Evolutionary conservation across 1,140 invertebrate genomes (phyloP).

Genomic region (Mesaphorura yosii): DNA sequence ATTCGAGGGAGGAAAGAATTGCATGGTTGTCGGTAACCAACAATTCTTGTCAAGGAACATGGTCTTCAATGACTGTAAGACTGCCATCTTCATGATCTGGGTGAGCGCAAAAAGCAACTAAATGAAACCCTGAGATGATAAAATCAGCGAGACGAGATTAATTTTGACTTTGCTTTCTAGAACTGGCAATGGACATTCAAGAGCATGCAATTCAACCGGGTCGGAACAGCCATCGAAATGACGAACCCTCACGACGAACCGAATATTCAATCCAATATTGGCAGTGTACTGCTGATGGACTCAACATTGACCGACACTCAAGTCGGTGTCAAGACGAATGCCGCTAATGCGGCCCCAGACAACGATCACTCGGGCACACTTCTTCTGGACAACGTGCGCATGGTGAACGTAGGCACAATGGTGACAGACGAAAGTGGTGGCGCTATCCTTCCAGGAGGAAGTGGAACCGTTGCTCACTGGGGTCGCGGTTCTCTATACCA

Average conservation of each 20-base stretch:
- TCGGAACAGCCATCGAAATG: conserved; percentile 23
- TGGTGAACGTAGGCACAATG: conserved; percentile 6
- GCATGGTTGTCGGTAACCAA: conserved; percentile 30
- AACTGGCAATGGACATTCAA: conserved; percentile 31
- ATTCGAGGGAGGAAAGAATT: conserved; percentile 25
- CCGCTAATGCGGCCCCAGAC: conserved; percentile 3
- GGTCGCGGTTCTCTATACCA: conserved; percentile 22
- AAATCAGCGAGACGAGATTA: neutral
- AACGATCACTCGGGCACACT: conserved; percentile 22
- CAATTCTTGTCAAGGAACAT: conserved; percentile 24
- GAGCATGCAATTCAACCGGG: conserved; percentile 7
- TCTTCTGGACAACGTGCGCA: conserved; percentile 22
- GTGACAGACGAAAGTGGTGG: conserved; percentile 6
- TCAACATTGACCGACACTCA: conserved; percentile 17
- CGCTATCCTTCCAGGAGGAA: conserved; percentile 12
- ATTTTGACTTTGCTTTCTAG: conserved; percentile 12
- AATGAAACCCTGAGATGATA: neutral
- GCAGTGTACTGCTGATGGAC: conserved; percentile 22
- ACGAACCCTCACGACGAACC: neutral
- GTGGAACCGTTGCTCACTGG: conserved; percentile 11
- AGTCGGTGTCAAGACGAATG: conserved; percentile 10
- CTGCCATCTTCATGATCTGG: conserved; percentile 28
- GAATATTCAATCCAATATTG: conserved; percentile 10
- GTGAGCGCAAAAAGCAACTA: conserved; percentile 9
- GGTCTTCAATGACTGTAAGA: conserved; percentile 15